Percentiles rank a stretch among this genome's conserved stretches.
These are phyloP conservation scores for Kradibia gibbosae DNA, from an alignment of 1,140 invertebrate species.

Conservation along the genomic window DNA sequence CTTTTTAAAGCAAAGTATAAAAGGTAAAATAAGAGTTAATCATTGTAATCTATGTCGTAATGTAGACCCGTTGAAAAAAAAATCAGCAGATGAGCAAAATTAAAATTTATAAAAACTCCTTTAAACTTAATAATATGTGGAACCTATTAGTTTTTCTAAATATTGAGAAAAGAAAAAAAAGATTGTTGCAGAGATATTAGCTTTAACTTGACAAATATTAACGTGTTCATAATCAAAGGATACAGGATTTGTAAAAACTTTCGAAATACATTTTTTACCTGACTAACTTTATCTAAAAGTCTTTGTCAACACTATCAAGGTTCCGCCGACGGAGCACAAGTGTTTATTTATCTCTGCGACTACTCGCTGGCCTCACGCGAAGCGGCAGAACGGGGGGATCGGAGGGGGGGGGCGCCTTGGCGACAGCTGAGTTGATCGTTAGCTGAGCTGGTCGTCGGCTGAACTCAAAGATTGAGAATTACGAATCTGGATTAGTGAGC, in stretches of 20 bases:
- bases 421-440: too few relatives aligned
- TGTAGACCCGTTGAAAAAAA: neutral
- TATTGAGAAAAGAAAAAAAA: neutral
- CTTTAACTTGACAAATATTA: neutral
- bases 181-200: neutral
- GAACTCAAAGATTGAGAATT: too few relatives aligned
- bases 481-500: too few relatives aligned
- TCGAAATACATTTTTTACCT: neutral
- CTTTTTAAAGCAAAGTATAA: neutral
- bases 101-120: constrained; percentile 14
- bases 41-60: neutral
- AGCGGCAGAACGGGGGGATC: too few relatives aligned
- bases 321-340: too few relatives aligned
- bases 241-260: neutral
- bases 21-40: constrained; percentile 2
- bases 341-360: too few relatives aligned
- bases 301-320: too few relatives aligned
- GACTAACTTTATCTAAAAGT: neutral
- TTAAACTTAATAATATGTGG: neutral
- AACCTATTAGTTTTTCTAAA: neutral
- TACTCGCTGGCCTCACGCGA: too few relatives aligned
- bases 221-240: neutral
- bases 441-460: too few relatives aligned
- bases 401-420: too few relatives aligned
- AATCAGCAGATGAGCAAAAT: neutral